These are phyloP conservation scores for Azorinus chamasolen DNA, from an alignment of 2,888 invertebrate species.

Conservation along the genomic window DNA sequence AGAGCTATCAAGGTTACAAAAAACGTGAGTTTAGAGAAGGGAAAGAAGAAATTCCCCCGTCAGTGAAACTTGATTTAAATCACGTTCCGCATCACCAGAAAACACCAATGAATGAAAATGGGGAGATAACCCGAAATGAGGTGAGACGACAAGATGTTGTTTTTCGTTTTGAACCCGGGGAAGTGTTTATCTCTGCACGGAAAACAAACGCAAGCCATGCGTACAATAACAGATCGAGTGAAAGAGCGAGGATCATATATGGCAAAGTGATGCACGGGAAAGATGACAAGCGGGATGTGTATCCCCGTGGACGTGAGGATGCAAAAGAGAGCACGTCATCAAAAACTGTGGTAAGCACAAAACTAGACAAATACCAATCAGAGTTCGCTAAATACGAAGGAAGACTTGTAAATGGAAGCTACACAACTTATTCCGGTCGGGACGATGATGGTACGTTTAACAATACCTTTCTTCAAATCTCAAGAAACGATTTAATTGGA, in stretches of 20 bases:
- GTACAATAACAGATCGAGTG: slow-evolving; percentile 36
- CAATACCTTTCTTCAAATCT: background rate
- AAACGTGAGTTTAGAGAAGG: slow-evolving; percentile 2
- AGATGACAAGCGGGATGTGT: slow-evolving; percentile 6
- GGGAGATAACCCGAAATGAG: slow-evolving; percentile 16
- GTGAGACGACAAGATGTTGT: slow-evolving; percentile 40
- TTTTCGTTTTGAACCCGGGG: slow-evolving; percentile 62
- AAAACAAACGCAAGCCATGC: slow-evolving; percentile 9
- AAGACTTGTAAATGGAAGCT: slow-evolving; percentile 40
- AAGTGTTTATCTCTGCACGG: slow-evolving; percentile 46
- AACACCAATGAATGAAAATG: slow-evolving; percentile 8
- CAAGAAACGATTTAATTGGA: background rate
- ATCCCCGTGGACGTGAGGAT: slow-evolving; percentile 10
- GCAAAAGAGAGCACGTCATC: slow-evolving; percentile 31
- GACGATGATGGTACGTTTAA: slow-evolving; percentile 21
- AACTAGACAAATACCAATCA: slow-evolving; percentile 33
- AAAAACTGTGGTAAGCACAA: slow-evolving; percentile 25
- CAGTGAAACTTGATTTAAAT: slow-evolving; percentile 46
- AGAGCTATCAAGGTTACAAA: slow-evolving; percentile 32
- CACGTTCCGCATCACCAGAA: slow-evolving; percentile 19
- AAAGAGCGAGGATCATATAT: slow-evolving; percentile 61
- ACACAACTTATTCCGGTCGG: slow-evolving; percentile 19
- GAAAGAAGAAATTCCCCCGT: slow-evolving; percentile 2
- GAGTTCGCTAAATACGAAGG: slow-evolving; percentile 44
- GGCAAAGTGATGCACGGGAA: slow-evolving; percentile 41